phyloP scores from a whole-genome alignment of 1,140 invertebrate species.

The Battus philenor region DNA sequence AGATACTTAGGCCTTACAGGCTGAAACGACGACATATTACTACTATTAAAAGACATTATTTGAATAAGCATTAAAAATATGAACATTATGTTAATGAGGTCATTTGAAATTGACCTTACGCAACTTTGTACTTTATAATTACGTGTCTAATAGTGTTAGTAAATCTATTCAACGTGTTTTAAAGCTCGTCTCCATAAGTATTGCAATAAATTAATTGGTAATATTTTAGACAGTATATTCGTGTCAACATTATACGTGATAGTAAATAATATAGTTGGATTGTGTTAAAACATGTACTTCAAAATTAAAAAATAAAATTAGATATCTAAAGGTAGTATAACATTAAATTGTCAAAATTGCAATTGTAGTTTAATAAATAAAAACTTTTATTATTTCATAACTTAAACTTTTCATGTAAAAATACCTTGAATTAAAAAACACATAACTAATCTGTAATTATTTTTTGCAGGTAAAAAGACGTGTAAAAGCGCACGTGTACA shows the following conservation, averaged over 20 bases:
- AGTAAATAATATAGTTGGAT: neutral
- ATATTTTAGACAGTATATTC: neutral
- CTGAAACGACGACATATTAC: no score
- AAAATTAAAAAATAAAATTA: no score
- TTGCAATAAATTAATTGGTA: neutral
- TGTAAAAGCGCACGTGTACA: slow-evolving; percentile 39
- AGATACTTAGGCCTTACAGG: no score
- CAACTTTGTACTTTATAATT: slow-evolving; percentile 9
- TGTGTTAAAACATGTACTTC: neutral
- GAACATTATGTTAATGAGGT: no score
- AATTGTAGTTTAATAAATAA: neutral
- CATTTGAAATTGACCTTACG: slow-evolving; percentile 8
- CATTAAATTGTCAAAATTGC: neutral
- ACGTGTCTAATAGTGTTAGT: slow-evolving; percentile 1
- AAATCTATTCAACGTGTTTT: neutral
- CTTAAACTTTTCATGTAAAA: neutral
- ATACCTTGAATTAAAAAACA: neutral
- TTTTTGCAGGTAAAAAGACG: slow-evolving; percentile 55
- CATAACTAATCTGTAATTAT: slow-evolving; percentile 24
- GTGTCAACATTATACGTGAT: neutral
- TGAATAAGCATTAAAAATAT: no score
- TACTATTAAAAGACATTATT: no score
- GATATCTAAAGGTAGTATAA: no score
- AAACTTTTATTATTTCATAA: neutral
- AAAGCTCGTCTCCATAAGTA: neutral